A percentile compares a stretch with the other conserved stretches of the same genome.
Evolutionary conservation across 1,140 invertebrate genomes (phyloP).

Genomic region (Cydia amplana): DNA sequence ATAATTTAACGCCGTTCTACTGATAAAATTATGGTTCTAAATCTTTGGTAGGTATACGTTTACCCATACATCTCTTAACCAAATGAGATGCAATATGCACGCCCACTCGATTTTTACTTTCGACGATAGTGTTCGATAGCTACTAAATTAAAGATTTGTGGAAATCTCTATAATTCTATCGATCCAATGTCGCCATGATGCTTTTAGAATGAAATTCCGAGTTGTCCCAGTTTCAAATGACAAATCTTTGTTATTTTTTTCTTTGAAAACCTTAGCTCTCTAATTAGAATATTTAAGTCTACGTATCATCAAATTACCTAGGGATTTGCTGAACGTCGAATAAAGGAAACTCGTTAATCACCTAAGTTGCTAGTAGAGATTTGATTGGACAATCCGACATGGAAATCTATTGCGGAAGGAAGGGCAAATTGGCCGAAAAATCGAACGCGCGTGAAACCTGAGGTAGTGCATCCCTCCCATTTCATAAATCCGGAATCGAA

Average conservation of each 20-base stretch:
- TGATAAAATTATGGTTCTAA: background rate
- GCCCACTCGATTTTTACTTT: background rate
- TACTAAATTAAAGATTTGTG: background rate
- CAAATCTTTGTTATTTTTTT: too few relatives aligned
- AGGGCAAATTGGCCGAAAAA: constrained; percentile 7
- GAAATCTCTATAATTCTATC: background rate
- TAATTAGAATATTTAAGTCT: background rate
- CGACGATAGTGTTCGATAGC: background rate
- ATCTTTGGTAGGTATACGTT: background rate
- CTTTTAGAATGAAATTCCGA: background rate
- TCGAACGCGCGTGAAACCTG: constrained; percentile 4
- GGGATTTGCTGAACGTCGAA: background rate
- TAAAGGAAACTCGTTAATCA: constrained; percentile 8
- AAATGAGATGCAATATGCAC: constrained; percentile 6
- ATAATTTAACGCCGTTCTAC: too few relatives aligned
- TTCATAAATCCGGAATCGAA: background rate
- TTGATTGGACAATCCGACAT: constrained; percentile 1
- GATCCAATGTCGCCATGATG: background rate
- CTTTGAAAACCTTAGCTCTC: too few relatives aligned
- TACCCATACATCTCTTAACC: background rate
- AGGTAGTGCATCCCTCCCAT: background rate
- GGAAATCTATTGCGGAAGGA: constrained; percentile 8
- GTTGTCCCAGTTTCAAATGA: background rate
- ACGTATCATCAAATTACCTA: background rate
- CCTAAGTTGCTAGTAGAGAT: background rate